Evolutionary conservation across 2,797 vertebrate genomes (phyloP).

Genomic region (Rhyacichthys aspro): DNA sequence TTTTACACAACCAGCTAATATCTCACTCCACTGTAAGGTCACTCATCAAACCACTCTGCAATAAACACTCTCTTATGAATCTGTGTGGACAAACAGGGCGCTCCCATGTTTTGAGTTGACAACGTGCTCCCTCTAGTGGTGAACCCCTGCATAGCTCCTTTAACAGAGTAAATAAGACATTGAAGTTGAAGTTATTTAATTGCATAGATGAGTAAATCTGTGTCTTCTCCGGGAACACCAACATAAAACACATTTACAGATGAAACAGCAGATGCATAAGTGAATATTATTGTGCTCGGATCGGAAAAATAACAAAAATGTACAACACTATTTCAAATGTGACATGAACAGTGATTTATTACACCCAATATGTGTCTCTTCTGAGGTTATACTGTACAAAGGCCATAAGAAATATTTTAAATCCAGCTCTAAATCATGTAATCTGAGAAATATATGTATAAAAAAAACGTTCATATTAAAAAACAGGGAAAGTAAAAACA

Average conservation of each 20-base stretch:
- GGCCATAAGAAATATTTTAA: not conserved
- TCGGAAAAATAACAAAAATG: not conserved
- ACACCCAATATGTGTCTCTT: slow-evolving; percentile 26
- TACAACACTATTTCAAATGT: slow-evolving; percentile 15
- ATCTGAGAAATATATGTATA: slow-evolving; percentile 9
- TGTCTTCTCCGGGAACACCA: no score
- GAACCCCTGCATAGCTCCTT: not conserved
- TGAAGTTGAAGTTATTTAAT: no score
- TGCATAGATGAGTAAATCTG: not conserved
- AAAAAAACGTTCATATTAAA: slow-evolving; percentile 16
- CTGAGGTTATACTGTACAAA: slow-evolving; percentile 36
- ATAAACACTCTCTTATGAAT: slow-evolving; percentile 30
- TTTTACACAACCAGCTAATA: slow-evolving; percentile 7
- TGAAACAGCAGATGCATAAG: no score
- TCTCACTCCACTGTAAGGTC: slow-evolving; percentile 32
- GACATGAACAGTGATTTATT: slow-evolving; percentile 35
- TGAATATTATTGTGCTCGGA: no score
- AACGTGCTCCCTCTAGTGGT: slow-evolving; percentile 42
- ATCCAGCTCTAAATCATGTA: slow-evolving; percentile 3
- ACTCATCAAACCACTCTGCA: slow-evolving; percentile 17
- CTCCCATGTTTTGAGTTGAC: not conserved
- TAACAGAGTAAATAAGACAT: no score
- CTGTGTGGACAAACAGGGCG: not conserved
- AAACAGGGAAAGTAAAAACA: not conserved
- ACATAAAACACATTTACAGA: not conserved